These are phyloP conservation scores for Ptyas mucosa DNA, from an alignment of 2,113 vertebrate species.

Conservation along the genomic window DNA sequence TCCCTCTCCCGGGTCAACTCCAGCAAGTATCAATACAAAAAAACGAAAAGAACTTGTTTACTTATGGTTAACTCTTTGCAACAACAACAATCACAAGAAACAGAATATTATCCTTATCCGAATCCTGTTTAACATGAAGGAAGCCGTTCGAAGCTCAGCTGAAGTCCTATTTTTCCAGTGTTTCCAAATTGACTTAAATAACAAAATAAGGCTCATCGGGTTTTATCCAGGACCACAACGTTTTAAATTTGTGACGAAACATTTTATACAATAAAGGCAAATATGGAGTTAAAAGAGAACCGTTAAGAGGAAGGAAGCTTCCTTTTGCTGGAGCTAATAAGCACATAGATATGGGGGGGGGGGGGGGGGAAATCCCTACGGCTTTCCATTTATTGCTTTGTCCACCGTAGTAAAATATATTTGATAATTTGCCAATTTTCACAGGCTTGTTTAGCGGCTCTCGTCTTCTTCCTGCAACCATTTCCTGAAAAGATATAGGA, in stretches of 20 bases:
- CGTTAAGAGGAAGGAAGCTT: background rate
- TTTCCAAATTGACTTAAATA: background rate
- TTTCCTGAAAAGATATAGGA: background rate
- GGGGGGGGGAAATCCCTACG: accelerated
- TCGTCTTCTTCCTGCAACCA: background rate
- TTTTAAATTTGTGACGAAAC: background rate
- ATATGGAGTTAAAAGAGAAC: background rate
- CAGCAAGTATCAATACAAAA: background rate
- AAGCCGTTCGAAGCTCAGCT: background rate
- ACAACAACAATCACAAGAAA: background rate
- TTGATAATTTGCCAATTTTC: no score
- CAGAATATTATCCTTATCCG: no score
- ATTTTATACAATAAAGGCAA: background rate
- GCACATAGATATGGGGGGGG: background rate
- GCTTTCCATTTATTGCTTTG: background rate
- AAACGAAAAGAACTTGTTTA: background rate
- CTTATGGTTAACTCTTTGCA: background rate
- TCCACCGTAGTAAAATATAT: background rate
- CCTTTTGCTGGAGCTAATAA: background rate
- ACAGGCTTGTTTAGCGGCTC: background rate
- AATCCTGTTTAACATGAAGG: background rate
- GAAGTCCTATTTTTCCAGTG: background rate
- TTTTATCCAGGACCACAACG: no score
- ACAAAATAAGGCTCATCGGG: background rate
- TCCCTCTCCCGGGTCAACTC: background rate